Evolutionary conservation across 2,888 invertebrate species (phyloP).

Genomic region (Mythimna lalbum): DNA sequence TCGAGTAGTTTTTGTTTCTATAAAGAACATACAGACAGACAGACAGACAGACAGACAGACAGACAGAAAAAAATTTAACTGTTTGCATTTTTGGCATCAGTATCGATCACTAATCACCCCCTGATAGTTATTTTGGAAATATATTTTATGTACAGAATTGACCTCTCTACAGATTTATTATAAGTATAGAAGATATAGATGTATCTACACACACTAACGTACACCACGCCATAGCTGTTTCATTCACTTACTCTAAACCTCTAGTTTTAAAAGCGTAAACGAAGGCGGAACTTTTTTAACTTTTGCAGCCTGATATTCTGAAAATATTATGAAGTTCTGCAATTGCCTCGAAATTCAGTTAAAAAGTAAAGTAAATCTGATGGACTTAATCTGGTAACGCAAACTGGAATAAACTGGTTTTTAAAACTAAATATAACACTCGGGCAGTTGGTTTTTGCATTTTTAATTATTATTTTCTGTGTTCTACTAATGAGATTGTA

Average conservation of each 20-base stretch:
- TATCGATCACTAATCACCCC: too few relatives aligned
- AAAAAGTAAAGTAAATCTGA: slow-evolving; percentile 54
- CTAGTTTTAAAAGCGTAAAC: slow-evolving; percentile 47
- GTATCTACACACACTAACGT: not conserved
- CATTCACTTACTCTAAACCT: slow-evolving; percentile 37
- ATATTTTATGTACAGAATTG: too few relatives aligned
- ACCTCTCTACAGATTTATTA: too few relatives aligned
- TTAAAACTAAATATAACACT: slow-evolving; percentile 18
- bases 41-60: too few relatives aligned
- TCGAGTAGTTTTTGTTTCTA: too few relatives aligned
- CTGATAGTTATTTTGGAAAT: too few relatives aligned
- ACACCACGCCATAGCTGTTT: slow-evolving; percentile 10
- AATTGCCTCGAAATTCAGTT: slow-evolving; percentile 52
- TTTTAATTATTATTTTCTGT: not conserved
- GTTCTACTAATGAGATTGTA: not conserved
- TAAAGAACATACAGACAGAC: too few relatives aligned
- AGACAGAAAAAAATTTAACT: too few relatives aligned
- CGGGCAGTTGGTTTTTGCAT: slow-evolving; percentile 1
- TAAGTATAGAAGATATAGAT: too few relatives aligned
- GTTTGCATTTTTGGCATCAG: too few relatives aligned
- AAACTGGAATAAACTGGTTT: slow-evolving; percentile 27
- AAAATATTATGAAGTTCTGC: slow-evolving; percentile 53
- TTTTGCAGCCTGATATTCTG: slow-evolving; percentile 53
- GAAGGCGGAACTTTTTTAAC: slow-evolving; percentile 44
- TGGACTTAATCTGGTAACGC: slow-evolving; percentile 40